Base-by-base conservation (phyloP, 2,797 vertebrate genomes). In the Syndactyla subalaris region DNA sequence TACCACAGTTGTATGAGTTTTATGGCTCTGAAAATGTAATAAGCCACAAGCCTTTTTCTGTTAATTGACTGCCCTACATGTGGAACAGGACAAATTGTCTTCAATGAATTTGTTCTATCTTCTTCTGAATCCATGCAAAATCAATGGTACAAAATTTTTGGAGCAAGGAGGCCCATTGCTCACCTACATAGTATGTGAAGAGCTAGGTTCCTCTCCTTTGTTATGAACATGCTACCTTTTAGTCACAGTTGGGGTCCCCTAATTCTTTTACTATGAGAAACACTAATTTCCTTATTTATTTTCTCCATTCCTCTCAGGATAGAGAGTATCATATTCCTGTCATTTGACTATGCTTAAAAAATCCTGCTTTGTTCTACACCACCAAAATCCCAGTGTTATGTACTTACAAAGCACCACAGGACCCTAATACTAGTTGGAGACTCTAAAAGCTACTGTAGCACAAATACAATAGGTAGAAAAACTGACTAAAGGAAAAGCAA, bases 101-200 rank as follows among this genome's bases (percentile, higher is more conserved):
- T 45, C 23, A 8, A 14, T 23, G 0, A 52, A 22, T 66, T 79
- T 73, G 2, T 58, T 27, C 32, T 38, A 1, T 46, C 9, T 51
- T 8, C n/a, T 38, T 91, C 34, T 85, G 63, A 79, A 80, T 36
- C 17, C 27, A 29, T 32, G 13, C 7, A 59, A 79, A 85, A 85
- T 49, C 51, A 80, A 16, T 9, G 10, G 7, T 26, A 23, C n/a
- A 70, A 55, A 9, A 19, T 22, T 73, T 81, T 30, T 54, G 21
- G 27, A 70, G 21, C 11, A 76, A 46, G 12, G 15, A 63, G 5
- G 7, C 30, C 22, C 11, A 10, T 0, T 0, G 15, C 6, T 88
- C 9, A 30, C 4, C 14, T 48, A 32, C 1, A 2, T 39, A 20
- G 17, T 36, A 20, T 23, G 6, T 55, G 29, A 73, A 54, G 6